Percentiles rank a stretch among this genome's conserved stretches.
These are phyloP conservation scores for Ameiurus melas DNA, from an alignment of 2,113 vertebrate species.

Conservation along the genomic window DNA sequence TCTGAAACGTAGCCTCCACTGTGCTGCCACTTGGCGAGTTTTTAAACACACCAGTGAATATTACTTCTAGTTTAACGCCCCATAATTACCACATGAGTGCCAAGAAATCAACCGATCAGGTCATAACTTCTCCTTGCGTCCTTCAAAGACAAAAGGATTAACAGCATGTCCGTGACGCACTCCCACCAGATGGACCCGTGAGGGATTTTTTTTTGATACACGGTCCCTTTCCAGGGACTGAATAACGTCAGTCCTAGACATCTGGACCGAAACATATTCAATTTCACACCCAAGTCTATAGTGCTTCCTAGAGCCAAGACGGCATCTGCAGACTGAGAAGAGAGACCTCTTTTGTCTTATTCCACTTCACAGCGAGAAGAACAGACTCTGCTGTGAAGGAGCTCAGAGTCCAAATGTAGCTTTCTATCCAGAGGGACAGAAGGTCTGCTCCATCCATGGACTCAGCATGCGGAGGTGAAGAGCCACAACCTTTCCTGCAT, in stretches of 20 bases:
- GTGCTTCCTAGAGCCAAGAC: slow-evolving; percentile 23
- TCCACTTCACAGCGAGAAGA: slow-evolving; percentile 16
- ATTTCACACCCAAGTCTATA: slow-evolving; percentile 5
- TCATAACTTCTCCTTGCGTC: neutral
- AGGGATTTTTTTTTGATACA: neutral
- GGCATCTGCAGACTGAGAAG: slow-evolving; percentile 18
- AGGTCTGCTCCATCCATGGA: slow-evolving; percentile 2
- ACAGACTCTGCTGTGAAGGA: slow-evolving; percentile 10
- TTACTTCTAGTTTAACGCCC: slow-evolving; percentile 30
- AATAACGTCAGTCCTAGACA: slow-evolving; percentile 16
- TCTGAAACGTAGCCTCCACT: slow-evolving; percentile 22
- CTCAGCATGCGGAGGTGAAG: slow-evolving; percentile 27
- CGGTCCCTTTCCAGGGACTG: neutral
- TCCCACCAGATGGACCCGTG: slow-evolving; percentile 4
- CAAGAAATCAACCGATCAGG: slow-evolving; percentile 17
- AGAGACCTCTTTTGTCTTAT: slow-evolving; percentile 25
- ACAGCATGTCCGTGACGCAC: neutral
- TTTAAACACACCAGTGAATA: slow-evolving; percentile 44
- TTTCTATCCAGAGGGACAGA: slow-evolving; percentile 20
- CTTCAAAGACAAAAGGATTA: neutral
- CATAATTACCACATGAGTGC: slow-evolving; percentile 11
- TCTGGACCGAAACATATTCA: slow-evolving; percentile 18
- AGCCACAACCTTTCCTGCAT: neutral
- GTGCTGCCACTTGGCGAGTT: slow-evolving; percentile 45
- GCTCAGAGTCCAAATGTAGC: slow-evolving; percentile 29